These are phyloP conservation scores for Aleiodes testaceus DNA, from an alignment of 2,888 invertebrate genomes.

Conservation along the genomic window DNA sequence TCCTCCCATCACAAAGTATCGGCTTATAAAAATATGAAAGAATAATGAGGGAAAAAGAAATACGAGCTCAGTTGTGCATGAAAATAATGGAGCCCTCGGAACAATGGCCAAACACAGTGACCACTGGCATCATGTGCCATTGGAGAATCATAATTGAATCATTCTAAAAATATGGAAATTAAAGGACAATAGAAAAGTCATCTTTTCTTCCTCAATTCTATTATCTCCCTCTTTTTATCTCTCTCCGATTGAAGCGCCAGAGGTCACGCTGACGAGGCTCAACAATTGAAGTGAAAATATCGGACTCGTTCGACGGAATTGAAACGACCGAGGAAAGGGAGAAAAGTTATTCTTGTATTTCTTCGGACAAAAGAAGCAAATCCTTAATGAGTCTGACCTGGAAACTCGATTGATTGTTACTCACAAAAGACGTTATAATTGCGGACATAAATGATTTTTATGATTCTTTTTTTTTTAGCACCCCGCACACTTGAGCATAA, in stretches of 20 bases:
- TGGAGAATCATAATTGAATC: not conserved
- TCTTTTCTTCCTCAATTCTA: not conserved
- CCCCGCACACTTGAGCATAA: conserved; percentile 18
- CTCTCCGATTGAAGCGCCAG: not conserved
- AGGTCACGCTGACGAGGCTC: not conserved
- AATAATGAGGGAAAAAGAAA: not conserved
- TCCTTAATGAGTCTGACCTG: conserved; percentile 63
- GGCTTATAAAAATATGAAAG: not conserved
- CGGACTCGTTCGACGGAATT: not conserved
- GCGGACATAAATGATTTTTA: no score
- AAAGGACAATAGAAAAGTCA: conserved; percentile 3
- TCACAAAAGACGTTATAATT: not conserved
- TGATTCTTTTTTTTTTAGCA: not conserved
- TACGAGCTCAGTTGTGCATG: not conserved
- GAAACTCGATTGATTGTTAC: conserved; percentile 43
- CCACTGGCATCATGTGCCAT: not conserved
- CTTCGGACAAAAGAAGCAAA: conserved; percentile 54
- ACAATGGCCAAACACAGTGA: not conserved
- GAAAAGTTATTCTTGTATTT: conserved; percentile 42
- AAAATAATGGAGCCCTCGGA: not conserved
- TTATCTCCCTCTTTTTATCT: not conserved
- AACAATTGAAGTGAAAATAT: conserved; percentile 3
- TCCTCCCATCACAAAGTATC: not conserved
- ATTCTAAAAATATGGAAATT: conserved; percentile 1
- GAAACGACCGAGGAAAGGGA: not conserved